Evolutionary conservation across 2,113 vertebrate genomes (phyloP).

Genomic region (Pleuronectes platessa): DNA sequence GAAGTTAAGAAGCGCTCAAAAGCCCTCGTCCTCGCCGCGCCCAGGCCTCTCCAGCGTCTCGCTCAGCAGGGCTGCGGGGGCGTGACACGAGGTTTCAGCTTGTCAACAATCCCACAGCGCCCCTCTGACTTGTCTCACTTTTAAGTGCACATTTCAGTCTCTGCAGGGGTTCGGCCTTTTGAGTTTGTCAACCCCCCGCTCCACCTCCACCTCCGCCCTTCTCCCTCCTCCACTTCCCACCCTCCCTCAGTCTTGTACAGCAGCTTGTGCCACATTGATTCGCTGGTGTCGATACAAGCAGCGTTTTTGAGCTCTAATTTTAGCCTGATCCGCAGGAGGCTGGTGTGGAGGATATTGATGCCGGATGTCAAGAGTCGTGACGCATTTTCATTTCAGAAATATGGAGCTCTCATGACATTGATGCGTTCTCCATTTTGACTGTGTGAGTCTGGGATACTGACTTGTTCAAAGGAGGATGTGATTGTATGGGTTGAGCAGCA

Average conservation of each 20-base stretch:
- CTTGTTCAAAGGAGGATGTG: constrained; percentile 37
- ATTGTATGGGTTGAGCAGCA: constrained; percentile 11
- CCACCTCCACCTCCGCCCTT: neutral
- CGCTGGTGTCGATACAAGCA: constrained; percentile 70
- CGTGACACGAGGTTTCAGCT: constrained; percentile 19
- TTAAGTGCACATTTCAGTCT: constrained; percentile 62
- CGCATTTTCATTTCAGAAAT: constrained; percentile 61
- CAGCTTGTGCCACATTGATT: constrained; percentile 74
- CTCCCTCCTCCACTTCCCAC: constrained; percentile 10
- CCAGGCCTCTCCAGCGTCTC: constrained; percentile 20
- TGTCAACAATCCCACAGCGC: constrained; percentile 49
- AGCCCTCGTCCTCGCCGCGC: constrained; percentile 26
- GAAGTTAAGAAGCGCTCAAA: constrained; percentile 55
- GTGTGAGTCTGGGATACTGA: constrained; percentile 2
- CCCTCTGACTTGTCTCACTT: constrained; percentile 41
- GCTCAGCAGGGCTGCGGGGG: constrained; percentile 29
- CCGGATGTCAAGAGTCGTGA: constrained; percentile 73
- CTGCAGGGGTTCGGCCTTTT: constrained; percentile 52
- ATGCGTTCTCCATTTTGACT: constrained; percentile 37
- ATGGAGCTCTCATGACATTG: constrained; percentile 33
- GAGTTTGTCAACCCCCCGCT: constrained; percentile 34
- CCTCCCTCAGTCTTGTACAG: constrained; percentile 60
- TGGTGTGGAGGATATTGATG: constrained; percentile 70
- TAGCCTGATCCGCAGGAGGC: constrained; percentile 66
- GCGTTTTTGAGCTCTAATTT: constrained; percentile 74